Base-by-base conservation (phyloP, 2,888 invertebrate species). In the Agriotes lineatus region DNA sequence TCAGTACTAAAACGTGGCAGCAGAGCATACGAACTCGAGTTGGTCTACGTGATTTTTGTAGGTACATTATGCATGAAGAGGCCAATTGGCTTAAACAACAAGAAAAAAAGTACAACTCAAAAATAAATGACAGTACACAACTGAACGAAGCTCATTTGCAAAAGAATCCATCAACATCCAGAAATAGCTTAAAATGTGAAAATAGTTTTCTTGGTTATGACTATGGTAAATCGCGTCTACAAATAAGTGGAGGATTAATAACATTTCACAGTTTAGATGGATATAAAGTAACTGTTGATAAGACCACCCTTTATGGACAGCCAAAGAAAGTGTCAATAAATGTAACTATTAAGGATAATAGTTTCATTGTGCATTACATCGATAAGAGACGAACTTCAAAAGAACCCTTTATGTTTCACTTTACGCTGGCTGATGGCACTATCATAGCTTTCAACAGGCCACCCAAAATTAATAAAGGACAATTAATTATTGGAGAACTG, bases 381-480 rank as follows among this genome's bases (percentile, higher is more conserved):
- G 5, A 37, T n/a, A 25, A 20, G 1, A 35, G 9, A 1, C 10
- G 58, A 2, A 56, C 30, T 18, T 16, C 50, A n/a, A 50, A 12
- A 6, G n/a, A 60, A 6, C 59, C 58, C n/a, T 60, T 70, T 18
- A 33, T 18, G 7, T 70, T 67, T 44, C 67, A 67, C 22, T 44
- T 67, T n/a, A 25, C 50, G n/a, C 18, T 57, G 1, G 30, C 63
- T 1, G 64, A 70, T 45, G 56, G 61, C 10, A 64, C 39, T 3
- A 37, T 64, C 10, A 60, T 70, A 44, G 56, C 39, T 9, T 70
- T 70, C 45, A 52, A 19, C 7, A 56, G 56, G 42, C 60, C 64
- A 5, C 25, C 25, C 7, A 25, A 7, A 25, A 5, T 25, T 25
- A 25, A 5, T 25, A 25, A 25, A 25, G 4, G 4, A 25, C 25